phyloP scores from a whole-genome alignment of 2,113 vertebrate genomes.

The Oncorhynchus tshawytscha region DNA sequence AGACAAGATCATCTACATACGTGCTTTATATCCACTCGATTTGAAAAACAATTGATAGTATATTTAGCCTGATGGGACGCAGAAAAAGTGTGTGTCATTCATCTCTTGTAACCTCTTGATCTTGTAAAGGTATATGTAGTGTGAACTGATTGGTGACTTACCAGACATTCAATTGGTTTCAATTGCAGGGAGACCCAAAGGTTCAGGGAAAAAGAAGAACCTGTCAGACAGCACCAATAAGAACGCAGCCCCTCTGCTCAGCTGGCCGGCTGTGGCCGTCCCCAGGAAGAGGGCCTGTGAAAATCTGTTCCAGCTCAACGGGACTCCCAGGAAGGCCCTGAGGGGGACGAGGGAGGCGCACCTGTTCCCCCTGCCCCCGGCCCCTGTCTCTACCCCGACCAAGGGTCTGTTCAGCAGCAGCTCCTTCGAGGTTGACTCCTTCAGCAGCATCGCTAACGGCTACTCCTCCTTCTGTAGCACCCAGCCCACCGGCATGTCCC shows the following conservation, averaged over 20 bases:
- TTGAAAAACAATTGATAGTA: not conserved
- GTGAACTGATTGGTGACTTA: not conserved
- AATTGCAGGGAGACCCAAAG: conserved; percentile 72
- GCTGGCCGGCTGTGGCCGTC: conserved; percentile 80
- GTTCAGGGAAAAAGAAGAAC: conserved; percentile 78
- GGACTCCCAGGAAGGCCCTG: conserved; percentile 75
- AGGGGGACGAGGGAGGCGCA: conserved; percentile 75
- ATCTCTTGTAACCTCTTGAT: not conserved
- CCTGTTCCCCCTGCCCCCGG: conserved; percentile 67
- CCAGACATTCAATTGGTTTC: not conserved
- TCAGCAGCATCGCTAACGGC: conserved; percentile 92
- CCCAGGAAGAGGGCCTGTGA: conserved; percentile 77
- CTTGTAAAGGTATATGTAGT: not conserved
- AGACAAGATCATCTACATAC: not conserved
- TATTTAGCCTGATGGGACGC: not conserved
- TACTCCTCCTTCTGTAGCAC: conserved; percentile 82
- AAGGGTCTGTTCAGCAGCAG: conserved; percentile 87
- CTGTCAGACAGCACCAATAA: conserved; percentile 69
- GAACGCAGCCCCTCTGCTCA: conserved; percentile 76
- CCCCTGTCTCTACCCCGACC: conserved; percentile 61
- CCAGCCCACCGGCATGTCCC: conserved; percentile 73
- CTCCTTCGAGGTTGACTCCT: conserved; percentile 91
- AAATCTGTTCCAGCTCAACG: conserved; percentile 89
- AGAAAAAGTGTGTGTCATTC: no score
- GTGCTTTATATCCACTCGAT: no score